These are phyloP conservation scores for Hoplodrina blanda DNA, from an alignment of 2,888 invertebrate genomes.

Conservation along the genomic window DNA sequence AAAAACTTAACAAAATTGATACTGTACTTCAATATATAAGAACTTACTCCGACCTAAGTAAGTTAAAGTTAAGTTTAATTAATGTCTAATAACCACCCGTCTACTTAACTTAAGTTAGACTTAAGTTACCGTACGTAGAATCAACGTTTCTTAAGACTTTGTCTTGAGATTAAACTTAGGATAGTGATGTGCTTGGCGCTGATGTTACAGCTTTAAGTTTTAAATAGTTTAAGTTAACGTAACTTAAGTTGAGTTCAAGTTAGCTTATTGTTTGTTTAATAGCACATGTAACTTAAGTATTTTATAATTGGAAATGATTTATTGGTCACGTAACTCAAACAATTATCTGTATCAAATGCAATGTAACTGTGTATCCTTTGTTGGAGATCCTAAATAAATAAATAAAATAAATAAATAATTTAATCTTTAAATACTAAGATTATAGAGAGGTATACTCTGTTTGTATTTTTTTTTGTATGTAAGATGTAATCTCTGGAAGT, in stretches of 20 bases:
- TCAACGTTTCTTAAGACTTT: conserved; percentile 38
- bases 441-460: no score
- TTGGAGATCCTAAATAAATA: no score
- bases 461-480: no score
- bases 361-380: no score
- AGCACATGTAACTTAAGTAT: not conserved
- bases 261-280: conserved; percentile 7
- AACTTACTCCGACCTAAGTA: conserved; percentile 24
- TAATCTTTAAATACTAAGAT: no score
- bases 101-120: conserved; percentile 42
- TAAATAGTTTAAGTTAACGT: not conserved
- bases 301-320: not conserved
- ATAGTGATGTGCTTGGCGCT: conserved; percentile 42
- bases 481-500: no score
- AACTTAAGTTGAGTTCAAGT: conserved; percentile 7
- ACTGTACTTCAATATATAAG: conserved; percentile 41
- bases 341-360: no score
- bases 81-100: conserved; percentile 50
- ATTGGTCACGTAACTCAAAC: no score
- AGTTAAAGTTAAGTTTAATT: conserved; percentile 40
- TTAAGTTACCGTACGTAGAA: conserved; percentile 44
- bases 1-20: conserved; percentile 27
- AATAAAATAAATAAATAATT: no score
- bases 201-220: conserved; percentile 28
- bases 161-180: conserved; percentile 43